Percentiles rank a stretch among this genome's conserved stretches.
Conservation (phyloP, 64 coral and sea anemone species). For the Montipora foliosa region DNA sequence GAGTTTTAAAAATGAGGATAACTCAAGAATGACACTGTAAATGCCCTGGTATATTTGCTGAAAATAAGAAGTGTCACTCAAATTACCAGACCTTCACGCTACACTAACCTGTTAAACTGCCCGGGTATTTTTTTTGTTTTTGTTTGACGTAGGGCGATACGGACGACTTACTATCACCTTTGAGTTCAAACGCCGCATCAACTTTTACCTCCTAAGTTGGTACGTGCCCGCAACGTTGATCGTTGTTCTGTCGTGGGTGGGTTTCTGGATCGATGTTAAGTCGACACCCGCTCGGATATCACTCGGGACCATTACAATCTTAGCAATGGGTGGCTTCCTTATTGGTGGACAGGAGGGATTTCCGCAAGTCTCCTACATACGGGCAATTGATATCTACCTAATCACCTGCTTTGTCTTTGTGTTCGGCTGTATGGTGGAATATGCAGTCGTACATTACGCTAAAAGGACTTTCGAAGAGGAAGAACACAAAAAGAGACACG, state of each 20-base stretch:
- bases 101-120: too few relatives aligned
- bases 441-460: slow-evolving; percentile 71
- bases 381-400: slow-evolving; percentile 81
- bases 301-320: slow-evolving; percentile 81
- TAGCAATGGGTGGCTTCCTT: slow-evolving; percentile 78
- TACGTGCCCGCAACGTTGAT: slow-evolving; percentile 75
- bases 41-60: too few relatives aligned
- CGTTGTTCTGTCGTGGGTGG: slow-evolving; percentile 79
- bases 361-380: slow-evolving; percentile 77
- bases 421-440: slow-evolving; percentile 73
- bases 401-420: slow-evolving; percentile 85
- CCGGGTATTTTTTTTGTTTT: neutral
- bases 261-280: slow-evolving; percentile 80
- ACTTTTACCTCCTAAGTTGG: slow-evolving; percentile 74
- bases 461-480: neutral
- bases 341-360: slow-evolving; percentile 65
- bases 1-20: too few relatives aligned
- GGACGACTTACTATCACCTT: slow-evolving; percentile 57
- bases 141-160: slow-evolving; percentile 28
- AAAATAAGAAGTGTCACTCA: too few relatives aligned
- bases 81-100: neutral
- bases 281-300: slow-evolving; percentile 79
- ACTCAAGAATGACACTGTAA: too few relatives aligned
- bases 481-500: neutral
- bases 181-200: slow-evolving; percentile 71